Base-by-base conservation (phyloP, 1,140 invertebrate species). In the Hylaeus anthracinus region DNA sequence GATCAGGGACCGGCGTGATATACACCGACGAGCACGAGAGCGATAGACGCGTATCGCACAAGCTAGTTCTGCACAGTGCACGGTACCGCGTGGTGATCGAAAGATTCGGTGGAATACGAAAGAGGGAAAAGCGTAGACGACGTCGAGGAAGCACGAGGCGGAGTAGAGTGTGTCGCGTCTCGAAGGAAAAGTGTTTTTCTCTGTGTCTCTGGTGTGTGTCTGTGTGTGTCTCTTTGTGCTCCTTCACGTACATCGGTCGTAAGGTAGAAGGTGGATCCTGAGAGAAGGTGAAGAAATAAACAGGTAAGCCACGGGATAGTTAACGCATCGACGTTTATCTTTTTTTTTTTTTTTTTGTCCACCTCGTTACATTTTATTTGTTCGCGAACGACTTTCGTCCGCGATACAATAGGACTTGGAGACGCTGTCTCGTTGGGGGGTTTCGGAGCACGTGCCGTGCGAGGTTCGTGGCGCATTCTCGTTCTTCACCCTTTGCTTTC, bases 371-470 rank as follows among this genome's bases (percentile, higher is more conserved):
- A 4, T 14, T 2, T 12, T 58, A 6, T 26, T 58, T 26, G 4
- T 4, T 12, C 55, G 55, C 55, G 1, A 0, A 0, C 55, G 55
- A 56, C 39, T 6, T 39, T 39, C 10, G 15, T 56, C 4, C 1
- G 10, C 14, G 14, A 39, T 39, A 15, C 26, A 60, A 15, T 26
- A 15, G 8, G 10, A 26, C 26, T 26, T 14, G 10, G 37, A 15
- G 39, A 72, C 43, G 69, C 39, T 71, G 45, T 10, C 43, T 67
- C n/a, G 53, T 58, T 39, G 45, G n/a, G 70, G 63, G 15, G 64
- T 80, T 74, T 72, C 74, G 70, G 69, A 82, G 81, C 86, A 88
- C 86, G 86, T 88, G 86, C 72, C 79, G 61, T 2, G 70, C 80
- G 71, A 72, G 79, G 70, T 77, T 77, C 64, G 60, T 55, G 53